Evolutionary conservation across 2,888 invertebrate species (phyloP).

Genomic region (Drosophila imparisetae): DNA sequence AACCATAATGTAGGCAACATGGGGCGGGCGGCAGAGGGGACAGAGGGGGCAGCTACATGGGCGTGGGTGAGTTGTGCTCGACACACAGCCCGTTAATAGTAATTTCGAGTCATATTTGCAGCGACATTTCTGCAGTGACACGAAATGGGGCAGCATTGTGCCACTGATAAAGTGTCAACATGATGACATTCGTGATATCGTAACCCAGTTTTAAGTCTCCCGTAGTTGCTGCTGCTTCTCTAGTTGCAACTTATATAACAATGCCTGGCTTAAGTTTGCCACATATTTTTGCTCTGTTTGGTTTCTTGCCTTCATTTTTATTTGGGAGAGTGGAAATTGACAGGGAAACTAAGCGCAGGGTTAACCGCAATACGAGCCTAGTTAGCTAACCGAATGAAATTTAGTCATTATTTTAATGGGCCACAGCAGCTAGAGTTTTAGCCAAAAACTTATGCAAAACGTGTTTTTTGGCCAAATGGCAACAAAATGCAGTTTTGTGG

Average conservation of each 20-base stretch:
- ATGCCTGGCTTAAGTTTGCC: background rate
- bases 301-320: background rate
- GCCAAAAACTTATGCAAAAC: constrained; percentile 38
- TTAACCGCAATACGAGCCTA: constrained; percentile 24
- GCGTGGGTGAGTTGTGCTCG: background rate
- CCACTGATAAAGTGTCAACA: constrained; percentile 68
- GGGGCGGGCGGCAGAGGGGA: background rate
- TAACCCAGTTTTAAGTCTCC: constrained; percentile 43
- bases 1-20: constrained; percentile 25
- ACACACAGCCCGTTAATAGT: constrained; percentile 56
- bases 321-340: constrained; percentile 22
- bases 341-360: constrained; percentile 38
- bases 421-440: constrained; percentile 18
- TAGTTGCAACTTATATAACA: background rate
- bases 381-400: constrained; percentile 39
- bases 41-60: background rate
- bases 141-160: constrained; percentile 28
- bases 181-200: constrained; percentile 61
- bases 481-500: constrained; percentile 65
- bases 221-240: background rate
- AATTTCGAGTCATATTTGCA: constrained; percentile 65
- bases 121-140: constrained; percentile 43
- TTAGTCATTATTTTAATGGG: constrained; percentile 56
- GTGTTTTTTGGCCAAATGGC: constrained; percentile 6
- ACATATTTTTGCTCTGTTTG: background rate